Conservation (phyloP, 2,888 invertebrate genomes). For the Mylabris sibirica region DNA sequence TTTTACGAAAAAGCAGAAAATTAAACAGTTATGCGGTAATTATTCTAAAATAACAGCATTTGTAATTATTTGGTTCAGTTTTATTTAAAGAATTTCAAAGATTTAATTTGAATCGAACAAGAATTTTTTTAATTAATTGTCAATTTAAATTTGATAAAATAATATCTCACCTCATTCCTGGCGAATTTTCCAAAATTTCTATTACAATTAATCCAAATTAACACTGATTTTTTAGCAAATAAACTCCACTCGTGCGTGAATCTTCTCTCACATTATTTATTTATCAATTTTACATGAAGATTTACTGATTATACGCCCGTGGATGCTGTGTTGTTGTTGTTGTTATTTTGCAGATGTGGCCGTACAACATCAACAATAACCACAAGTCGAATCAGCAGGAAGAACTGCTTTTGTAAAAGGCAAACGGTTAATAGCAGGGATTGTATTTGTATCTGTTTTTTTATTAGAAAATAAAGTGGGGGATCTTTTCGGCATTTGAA, state of each 20-base stretch:
- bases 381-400: not conserved
- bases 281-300: not conserved
- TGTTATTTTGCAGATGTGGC: not conserved
- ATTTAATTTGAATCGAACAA: not conserved
- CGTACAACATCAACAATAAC: too few relatives aligned
- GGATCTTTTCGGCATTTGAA: not conserved
- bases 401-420: not conserved
- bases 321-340: not conserved
- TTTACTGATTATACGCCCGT: not conserved
- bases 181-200: not conserved
- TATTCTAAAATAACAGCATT: not conserved
- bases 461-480: not conserved
- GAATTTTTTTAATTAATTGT: too few relatives aligned
- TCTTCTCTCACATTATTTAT: not conserved
- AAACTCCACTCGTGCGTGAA: not conserved
- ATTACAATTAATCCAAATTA: not conserved
- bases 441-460: constrained; percentile 6
- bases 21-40: too few relatives aligned
- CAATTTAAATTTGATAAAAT: not conserved
- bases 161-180: not conserved
- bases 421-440: constrained; percentile 1
- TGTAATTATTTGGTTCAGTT: not conserved
- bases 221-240: not conserved
- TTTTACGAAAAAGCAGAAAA: too few relatives aligned
- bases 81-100: not conserved